phyloP scores from a whole-genome alignment of 2,888 invertebrate genomes.

The Mimachlamys varia region DNA sequence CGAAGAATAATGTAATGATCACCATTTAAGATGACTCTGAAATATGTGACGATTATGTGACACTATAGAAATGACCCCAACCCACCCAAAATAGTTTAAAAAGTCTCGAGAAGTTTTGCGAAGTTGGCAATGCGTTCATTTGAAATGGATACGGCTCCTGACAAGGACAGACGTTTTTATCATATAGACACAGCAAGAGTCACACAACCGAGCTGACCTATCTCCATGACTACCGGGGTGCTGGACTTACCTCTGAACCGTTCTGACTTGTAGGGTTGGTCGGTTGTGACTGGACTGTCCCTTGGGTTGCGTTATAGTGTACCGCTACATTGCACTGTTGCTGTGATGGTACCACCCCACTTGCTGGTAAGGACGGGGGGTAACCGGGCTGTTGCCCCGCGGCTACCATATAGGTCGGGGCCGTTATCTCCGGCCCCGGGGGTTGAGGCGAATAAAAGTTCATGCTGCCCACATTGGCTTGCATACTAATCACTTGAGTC shows the following conservation, averaged over 20 bases:
- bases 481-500: conserved; percentile 7
- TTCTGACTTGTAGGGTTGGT: neutral
- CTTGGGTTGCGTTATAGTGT: neutral
- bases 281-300: neutral
- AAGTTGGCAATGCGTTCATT: no score
- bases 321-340: conserved; percentile 4
- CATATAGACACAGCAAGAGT: no score
- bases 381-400: neutral
- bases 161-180: no score
- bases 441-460: neutral
- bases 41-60: no score
- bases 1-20: no score
- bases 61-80: no score
- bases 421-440: neutral
- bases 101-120: no score
- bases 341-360: neutral
- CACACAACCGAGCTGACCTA: neutral
- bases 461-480: neutral
- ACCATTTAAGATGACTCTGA: no score
- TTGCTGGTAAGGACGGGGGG: neutral
- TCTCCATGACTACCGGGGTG: neutral
- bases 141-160: no score
- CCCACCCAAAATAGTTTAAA: no score
- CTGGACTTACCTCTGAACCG: neutral
- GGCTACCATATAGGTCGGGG: neutral